Base-by-base conservation (phyloP, 1,140 invertebrate genomes). In the Archivesica marissinica region DNA sequence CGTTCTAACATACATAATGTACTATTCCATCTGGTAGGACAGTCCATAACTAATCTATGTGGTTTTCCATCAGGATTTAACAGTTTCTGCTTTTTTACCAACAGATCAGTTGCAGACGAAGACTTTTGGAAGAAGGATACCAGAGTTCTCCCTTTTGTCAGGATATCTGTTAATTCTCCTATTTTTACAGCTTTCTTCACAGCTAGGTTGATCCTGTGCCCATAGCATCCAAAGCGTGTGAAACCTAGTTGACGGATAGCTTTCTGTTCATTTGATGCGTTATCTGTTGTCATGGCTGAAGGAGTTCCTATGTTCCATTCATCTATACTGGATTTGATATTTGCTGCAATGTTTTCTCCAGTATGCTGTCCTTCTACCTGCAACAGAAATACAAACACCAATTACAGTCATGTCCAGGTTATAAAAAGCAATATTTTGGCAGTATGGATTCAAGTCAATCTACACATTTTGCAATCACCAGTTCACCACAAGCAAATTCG, bases 61-160 rank as follows among this genome's bases (percentile, higher is more conserved):
- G 17, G 38, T 23, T 23, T 38, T 44, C 44, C 1, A 9, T 54
- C 28, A 20, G 52, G 41, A 28, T 56, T 3, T 28, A 76, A 23
- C 11, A 76, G 25, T 39, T 35, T 76, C n/a, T 76, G 74, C n/a
- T 76, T 76, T 56, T 76, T 30, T 39, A 56, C 41, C 2, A 76
- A 30, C 23, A 76, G 1, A 39, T 76, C 74, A 76, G 74, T 39
- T 17, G 74, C 74, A 54, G 28, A 56, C 20, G 74, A 56, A 23
- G 52, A 76, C n/a, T 76, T 54, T 39, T 76, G 74, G 28, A 56
- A 76, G 33, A 75, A 75, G 11, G 44, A 41, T 50, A 75, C 70
- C 9, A 75, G 70, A 28, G 28, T 47, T n/a, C n/a, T n/a, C n/a
- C n/a, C n/a, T n/a, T n/a, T n/a, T n/a, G n/a, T n/a, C n/a, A n/a